Evolutionary conservation across 2,797 vertebrate genomes (phyloP), one percentile per base, ranked within the genome.

Genomic region (Hydrolagus colliei): DNA sequence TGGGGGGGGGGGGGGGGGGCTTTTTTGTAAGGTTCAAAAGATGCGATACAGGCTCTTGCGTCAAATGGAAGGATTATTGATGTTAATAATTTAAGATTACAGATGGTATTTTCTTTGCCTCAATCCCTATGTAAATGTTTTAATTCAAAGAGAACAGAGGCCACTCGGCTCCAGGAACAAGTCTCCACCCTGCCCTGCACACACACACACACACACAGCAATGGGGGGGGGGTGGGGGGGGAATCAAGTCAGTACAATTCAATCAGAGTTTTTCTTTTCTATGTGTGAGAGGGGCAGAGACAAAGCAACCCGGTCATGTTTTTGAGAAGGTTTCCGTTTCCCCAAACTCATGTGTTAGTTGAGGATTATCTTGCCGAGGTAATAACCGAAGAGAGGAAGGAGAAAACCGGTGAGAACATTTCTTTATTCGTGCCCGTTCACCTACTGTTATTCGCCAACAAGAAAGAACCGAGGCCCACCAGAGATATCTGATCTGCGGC

Each of bases 121-220:
- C 41, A 18, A 76, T 20, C 18, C 76, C 76, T 79, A 27, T 61
- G 20, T 27, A 27, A 27, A 52, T 1, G 41, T 52, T 6, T 52
- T 52, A 3, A 52, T 52, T 52, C 41, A 52, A 52, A 27, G 27
- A 27, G 27, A 27, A 27, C 27, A 27, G 27, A 27, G 1, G 93
- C 93, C 94, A 92, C 94, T 95, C 92, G 94, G 92, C 91, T 90
- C 93, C 92, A 93, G 92, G 6, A n/a, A n/a, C n/a, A n/a, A n/a
- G n/a, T n/a, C n/a, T n/a, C n/a, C n/a, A n/a, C n/a, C n/a, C n/a
- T n/a, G n/a, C n/a, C n/a, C n/a, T n/a, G n/a, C n/a, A n/a, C n/a
- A n/a, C n/a, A n/a, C n/a, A n/a, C n/a, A n/a, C n/a, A n/a, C n/a
- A n/a, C n/a, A n/a, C n/a, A n/a, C n/a, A n/a, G n/a, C n/a, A n/a